Conservation (phyloP, 2,888 invertebrate species). For the Yponomeuta evonymella region DNA sequence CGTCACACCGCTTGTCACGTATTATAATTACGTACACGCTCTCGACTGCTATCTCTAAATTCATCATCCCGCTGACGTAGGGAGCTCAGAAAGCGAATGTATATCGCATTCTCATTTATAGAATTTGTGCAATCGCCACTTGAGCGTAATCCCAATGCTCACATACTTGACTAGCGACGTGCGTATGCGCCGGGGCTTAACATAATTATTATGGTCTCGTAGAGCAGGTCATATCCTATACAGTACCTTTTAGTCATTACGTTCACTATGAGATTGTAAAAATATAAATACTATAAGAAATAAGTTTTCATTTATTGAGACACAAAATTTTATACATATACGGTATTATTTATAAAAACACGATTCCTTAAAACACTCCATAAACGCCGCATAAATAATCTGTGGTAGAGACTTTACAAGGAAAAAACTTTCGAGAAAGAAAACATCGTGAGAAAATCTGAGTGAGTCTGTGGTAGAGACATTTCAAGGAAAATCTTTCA, state of each 20-base stretch:
- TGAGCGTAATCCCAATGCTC: slow-evolving; percentile 37
- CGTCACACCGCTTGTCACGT: slow-evolving; percentile 10
- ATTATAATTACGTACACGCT: slow-evolving; percentile 33
- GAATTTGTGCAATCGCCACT: slow-evolving; percentile 50
- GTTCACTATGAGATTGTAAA: too few relatives aligned
- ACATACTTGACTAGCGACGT: slow-evolving; percentile 10
- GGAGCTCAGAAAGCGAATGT: slow-evolving; percentile 44
- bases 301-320: too few relatives aligned
- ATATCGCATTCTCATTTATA: slow-evolving; percentile 53
- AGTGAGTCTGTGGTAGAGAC: too few relatives aligned
- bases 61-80: slow-evolving; percentile 60
- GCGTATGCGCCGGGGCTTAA: background rate
- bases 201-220: background rate
- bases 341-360: too few relatives aligned
- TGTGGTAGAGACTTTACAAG: too few relatives aligned
- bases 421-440: too few relatives aligned
- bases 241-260: background rate
- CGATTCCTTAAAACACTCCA: too few relatives aligned
- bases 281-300: too few relatives aligned
- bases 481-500: too few relatives aligned
- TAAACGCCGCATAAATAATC: too few relatives aligned
- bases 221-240: background rate
- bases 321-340: too few relatives aligned
- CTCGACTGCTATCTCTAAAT: slow-evolving; percentile 52
- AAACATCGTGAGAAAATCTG: too few relatives aligned